These are phyloP conservation scores for Anolis apletophallus DNA, from an alignment of 2,797 vertebrate species.

Conservation along the genomic window DNA sequence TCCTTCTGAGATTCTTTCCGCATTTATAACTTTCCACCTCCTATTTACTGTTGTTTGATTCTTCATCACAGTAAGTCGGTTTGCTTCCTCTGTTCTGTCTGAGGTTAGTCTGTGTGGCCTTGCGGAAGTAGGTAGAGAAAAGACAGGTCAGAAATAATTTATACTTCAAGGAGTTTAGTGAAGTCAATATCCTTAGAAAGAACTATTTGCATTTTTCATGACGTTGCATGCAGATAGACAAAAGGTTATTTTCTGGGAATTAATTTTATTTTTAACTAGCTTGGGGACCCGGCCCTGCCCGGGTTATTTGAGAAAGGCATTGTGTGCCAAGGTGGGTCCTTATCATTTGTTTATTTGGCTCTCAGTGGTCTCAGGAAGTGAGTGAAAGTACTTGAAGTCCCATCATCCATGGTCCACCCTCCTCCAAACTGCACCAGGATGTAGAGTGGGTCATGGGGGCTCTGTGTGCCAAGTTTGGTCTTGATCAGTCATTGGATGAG, in stretches of 20 bases:
- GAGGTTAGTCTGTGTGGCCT: background rate
- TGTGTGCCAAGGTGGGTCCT: no score
- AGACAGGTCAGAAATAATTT: background rate
- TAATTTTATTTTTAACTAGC: no score
- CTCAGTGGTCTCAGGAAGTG: no score
- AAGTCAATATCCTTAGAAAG: background rate
- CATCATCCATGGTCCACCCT: no score
- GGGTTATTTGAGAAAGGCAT: no score
- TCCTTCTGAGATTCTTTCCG: background rate
- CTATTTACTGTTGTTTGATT: background rate
- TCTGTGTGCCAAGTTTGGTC: no score
- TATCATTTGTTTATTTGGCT: no score
- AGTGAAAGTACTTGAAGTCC: no score
- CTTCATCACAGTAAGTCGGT: slow-evolving; percentile 4
- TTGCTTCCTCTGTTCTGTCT: background rate
- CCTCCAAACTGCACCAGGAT: no score
- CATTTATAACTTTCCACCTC: background rate
- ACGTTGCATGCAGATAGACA: background rate
- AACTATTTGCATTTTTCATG: background rate
- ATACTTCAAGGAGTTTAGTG: background rate
- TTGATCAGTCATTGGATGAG: no score
- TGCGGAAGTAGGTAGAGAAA: background rate
- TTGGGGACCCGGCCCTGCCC: no score
- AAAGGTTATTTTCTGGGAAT: background rate
- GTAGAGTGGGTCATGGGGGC: no score